Base-by-base conservation (phyloP, 2,113 vertebrate species). In the Macquaria australasica region DNA sequence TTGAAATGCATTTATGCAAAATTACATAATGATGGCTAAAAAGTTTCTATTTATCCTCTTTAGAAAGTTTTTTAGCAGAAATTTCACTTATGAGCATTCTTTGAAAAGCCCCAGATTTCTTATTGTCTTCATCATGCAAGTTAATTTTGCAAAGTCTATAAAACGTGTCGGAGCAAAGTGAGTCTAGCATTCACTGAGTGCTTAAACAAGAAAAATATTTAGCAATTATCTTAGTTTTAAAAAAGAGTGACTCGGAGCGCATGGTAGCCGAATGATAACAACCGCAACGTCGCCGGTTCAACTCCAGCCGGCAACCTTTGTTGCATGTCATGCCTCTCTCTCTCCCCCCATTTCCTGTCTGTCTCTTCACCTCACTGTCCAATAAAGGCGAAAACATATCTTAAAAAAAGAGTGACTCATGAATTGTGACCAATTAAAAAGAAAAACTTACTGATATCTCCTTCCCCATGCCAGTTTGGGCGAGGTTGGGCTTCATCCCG, bases 401-500 rank as follows among this genome's bases (percentile, higher is more conserved):
- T 37, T 37, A 34, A 37, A 53, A 28, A 80, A 39, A 70, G 7
- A 20, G 18, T 39, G 21, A 79, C 11, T 23, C 9, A 31, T 58
- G 37, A 67, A 63, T 1, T 4, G 20, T 28, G 10, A 67, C 2
- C 67, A 67, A 68, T 58, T 18, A 16, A 59, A 62, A 31, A 62
- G 58, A 34, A 5, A 3, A 34, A 20, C 98, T 92, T 95, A 99
- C 98, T 79, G 97, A 98, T 93, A 99, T 99, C 94, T 99, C 98
- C 92, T 99, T 99, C 85, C 97, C 98, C 97, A 99, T 97, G 85
- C 98, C 98, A 0, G 98, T 97, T 93, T 99, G 98, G 92, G 97
- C 97, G 82, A 99, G 98, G 95, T 97, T 99, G 85, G 98, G 98
- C 88, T 99, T 99, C 97, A 98, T 96, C 84, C 98, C 98, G 20